Base-by-base conservation (phyloP, 2,888 invertebrate species). In the Morpho helenor region DNA sequence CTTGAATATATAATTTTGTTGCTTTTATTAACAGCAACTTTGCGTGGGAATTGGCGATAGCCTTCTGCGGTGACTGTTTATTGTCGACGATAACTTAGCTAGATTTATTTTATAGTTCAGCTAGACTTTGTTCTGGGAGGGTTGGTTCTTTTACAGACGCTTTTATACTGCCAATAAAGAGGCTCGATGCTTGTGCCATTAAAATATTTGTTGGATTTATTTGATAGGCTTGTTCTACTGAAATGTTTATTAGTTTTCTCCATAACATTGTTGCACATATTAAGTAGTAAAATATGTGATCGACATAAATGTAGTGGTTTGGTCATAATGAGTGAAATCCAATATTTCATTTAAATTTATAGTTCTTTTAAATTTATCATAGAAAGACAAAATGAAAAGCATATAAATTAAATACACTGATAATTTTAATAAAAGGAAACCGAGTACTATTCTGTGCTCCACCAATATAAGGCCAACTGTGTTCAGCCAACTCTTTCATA, bases 1-100 rank as follows among this genome's bases (percentile, higher is more conserved):
- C 85, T 89, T 90, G 90, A 90, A 90, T 90, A 87, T 87, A 90
- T 90, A 89, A 90, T 90, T 89, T 87, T 85, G 89, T 87, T 87
- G 90, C 88, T 89, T 88, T 88, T 88, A 88, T 88, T 90, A 90
- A 85, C 86, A 83, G 81, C 84, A 82, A 86, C 79, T 87, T 89
- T 87, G 90, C 90, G 89, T 90, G 90, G 90, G 89, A 90, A 90
- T 88, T 78, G 84, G 76, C 81, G 87, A 84, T 89, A 84, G 87
- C 86, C 86, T 87, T 84, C 85, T 81, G 86, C 82, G 76, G 84
- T 78, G 84, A 82, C 84, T 82, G 81, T 87, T 87, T 87, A 87
- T 85, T 87, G 85, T 85, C 69, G 80, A 86, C 84, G 82, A 87
- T 88, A 88, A 89, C 86, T 84, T 80, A 54, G 79, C 82, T 87